Evolutionary conservation across 2,888 invertebrate species (phyloP), one percentile per base, ranked within the genome.

Genomic region (Oligia fasciuncula): DNA sequence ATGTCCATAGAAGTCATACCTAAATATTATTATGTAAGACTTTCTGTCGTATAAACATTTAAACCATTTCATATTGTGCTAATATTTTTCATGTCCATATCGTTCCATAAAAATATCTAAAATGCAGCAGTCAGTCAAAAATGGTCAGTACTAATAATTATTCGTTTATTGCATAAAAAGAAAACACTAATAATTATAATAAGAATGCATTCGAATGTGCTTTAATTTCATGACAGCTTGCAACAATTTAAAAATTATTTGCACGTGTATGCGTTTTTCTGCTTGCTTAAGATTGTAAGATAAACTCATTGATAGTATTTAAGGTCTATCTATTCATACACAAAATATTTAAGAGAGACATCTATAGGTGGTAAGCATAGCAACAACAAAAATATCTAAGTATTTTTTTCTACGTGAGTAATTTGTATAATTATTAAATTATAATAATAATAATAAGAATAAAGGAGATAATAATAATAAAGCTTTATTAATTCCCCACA

Each of bases 41-140:
- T 35, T 63, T 43, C 8, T 57, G 49, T 73, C 29, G 23, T 70
- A 35, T 60, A 80, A 40, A 40, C 63, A 72, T 67, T 49, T 65
- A 73, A 17, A 14, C 54, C 68, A 77, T 84, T 78, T 65, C 60
- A 78, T 74, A 63, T 57, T 71, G 76, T 86, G 76, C 60, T 85
- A 76, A 76, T 76, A 69, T 70, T 67, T 67, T 72, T 77, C 84
- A 85, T 77, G 62, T 4, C 51, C 77, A 87, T 77, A 66, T 79
- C n/a, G 40, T 72, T 76, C 65, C 72, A 67, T 76, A 71, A 68
- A 76, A 76, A 76, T 77, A 69, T 86, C 11, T 74, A 85, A 87
- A 91, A 94, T 95, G 95, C 95, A 93, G 92, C 94, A 93, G 95
- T 95, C 95, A 95, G 95, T 95, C 94, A 92, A 90, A 91, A 81